phyloP scores from a whole-genome alignment of 2,797 vertebrate species.

The Cyprinodon diabolis region DNA sequence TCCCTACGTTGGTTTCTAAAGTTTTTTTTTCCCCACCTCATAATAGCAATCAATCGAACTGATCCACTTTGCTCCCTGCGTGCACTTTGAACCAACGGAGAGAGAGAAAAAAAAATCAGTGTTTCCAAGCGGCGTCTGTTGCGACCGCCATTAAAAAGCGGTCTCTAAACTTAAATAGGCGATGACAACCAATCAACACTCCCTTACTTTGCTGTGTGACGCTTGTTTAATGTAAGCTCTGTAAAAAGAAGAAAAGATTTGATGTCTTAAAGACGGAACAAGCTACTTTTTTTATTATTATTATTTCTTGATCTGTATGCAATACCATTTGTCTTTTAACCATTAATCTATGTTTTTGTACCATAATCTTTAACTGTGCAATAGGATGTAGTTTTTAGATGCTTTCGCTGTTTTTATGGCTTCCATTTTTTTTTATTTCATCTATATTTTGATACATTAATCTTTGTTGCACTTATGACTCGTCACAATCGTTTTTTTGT shows the following conservation, averaged over 20 bases:
- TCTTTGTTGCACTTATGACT: slow-evolving; percentile 78
- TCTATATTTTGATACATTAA: slow-evolving; percentile 61
- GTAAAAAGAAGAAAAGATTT: slow-evolving; percentile 52
- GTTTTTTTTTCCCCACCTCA: slow-evolving; percentile 19
- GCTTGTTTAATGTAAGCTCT: slow-evolving; percentile 45
- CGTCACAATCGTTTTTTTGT: slow-evolving; percentile 66
- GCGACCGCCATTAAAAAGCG: slow-evolving; percentile 82
- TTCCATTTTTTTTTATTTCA: slow-evolving; percentile 57
- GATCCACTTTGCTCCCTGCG: slow-evolving; percentile 15
- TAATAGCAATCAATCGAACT: slow-evolving; percentile 31
- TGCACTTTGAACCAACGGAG: slow-evolving; percentile 67
- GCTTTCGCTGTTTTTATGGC: slow-evolving; percentile 72
- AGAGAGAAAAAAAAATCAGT: slow-evolving; percentile 65
- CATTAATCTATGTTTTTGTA: slow-evolving; percentile 81
- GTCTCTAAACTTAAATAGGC: slow-evolving; percentile 84
- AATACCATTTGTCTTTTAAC: slow-evolving; percentile 75
- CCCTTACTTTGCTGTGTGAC: slow-evolving; percentile 27
- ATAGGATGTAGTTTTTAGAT: slow-evolving; percentile 91
- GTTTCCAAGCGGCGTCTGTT: slow-evolving; percentile 79
- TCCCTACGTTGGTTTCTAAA: slow-evolving; percentile 67
- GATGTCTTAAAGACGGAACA: slow-evolving; percentile 88
- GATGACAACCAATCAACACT: slow-evolving; percentile 69
- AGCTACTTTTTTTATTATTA: slow-evolving; percentile 78
- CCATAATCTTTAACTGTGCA: slow-evolving; percentile 91
- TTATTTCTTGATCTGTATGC: slow-evolving; percentile 76